Evolutionary conservation across 1,140 invertebrate genomes (phyloP).

Genomic region (Zaprionus inermis): DNA sequence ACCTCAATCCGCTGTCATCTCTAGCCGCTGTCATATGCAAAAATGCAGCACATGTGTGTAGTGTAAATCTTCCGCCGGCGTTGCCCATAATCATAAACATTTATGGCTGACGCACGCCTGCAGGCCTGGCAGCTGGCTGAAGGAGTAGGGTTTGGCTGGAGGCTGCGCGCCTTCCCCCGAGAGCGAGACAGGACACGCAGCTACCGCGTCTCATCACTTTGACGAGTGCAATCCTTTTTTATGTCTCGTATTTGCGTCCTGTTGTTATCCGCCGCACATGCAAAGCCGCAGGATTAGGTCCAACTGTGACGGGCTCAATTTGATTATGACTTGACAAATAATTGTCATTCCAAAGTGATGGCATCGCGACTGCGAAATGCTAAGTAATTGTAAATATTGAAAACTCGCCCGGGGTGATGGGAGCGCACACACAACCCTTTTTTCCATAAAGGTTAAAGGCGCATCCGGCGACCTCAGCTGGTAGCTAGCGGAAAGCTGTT

Average conservation of each 20-base stretch:
- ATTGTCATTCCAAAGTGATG: conserved; percentile 79
- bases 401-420: conserved; percentile 54
- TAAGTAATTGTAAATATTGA: conserved; percentile 83
- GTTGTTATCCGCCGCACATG: conserved; percentile 51
- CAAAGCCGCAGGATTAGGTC: conserved; percentile 78
- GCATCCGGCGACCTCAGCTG: background rate
- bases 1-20: conserved; percentile 32
- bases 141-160: conserved; percentile 17
- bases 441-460: background rate
- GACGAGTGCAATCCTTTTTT: conserved; percentile 78
- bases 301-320: conserved; percentile 78
- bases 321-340: conserved; percentile 83
- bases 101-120: conserved; percentile 73
- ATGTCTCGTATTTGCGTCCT: conserved; percentile 27
- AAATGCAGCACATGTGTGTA: conserved; percentile 75
- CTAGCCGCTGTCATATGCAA: conserved; percentile 70
- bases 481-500: background rate
- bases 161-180: conserved; percentile 35
- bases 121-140: conserved; percentile 8
- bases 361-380: conserved; percentile 70
- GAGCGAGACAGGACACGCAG: conserved; percentile 32
- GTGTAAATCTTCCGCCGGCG: conserved; percentile 74
- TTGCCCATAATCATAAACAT: conserved; percentile 80
- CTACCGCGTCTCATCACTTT: conserved; percentile 63
- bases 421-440: conserved; percentile 51